These are phyloP conservation scores for Enoplosus armatus DNA, from an alignment of 2,797 vertebrate species.

Conservation along the genomic window DNA sequence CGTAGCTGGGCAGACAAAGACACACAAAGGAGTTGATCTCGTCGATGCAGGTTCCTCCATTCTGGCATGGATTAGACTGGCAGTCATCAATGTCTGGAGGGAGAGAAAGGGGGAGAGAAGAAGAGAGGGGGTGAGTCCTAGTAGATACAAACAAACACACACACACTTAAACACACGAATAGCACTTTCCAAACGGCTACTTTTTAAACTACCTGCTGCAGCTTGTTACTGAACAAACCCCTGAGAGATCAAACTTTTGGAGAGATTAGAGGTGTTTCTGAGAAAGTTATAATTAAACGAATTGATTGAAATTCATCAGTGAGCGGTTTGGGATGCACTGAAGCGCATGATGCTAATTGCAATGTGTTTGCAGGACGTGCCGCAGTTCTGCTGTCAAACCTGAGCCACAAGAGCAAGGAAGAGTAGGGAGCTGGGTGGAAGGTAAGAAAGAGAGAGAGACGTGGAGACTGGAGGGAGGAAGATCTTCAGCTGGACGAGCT, in stretches of 20 bases:
- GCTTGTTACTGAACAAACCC: conserved; percentile 40
- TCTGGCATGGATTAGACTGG: conserved; percentile 94
- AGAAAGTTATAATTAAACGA: conserved; percentile 77
- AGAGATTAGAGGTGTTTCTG: conserved; percentile 70
- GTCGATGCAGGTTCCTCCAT: conserved; percentile 96
- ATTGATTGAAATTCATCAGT: conserved; percentile 79
- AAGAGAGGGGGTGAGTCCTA: conserved; percentile 1
- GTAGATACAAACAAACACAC: conserved; percentile 24
- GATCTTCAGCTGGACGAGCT: conserved; percentile 21
- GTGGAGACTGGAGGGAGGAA: conserved; percentile 21
- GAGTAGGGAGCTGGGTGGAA: background rate
- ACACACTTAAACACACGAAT: conserved; percentile 13
- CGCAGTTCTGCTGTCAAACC: conserved; percentile 49
- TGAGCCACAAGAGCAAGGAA: background rate
- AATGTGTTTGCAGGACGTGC: conserved; percentile 66
- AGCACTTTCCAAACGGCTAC: conserved; percentile 15
- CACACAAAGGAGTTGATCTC: conserved; percentile 94
- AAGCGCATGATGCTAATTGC: conserved; percentile 74
- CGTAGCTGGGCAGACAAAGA: conserved; percentile 97
- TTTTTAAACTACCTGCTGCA: conserved; percentile 53
- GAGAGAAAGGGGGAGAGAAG: conserved; percentile 21
- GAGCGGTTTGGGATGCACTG: conserved; percentile 66
- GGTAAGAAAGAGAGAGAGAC: conserved; percentile 3
- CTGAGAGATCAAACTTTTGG: conserved; percentile 65
- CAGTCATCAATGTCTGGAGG: conserved; percentile 95